Conservation (phyloP, 37 sponge, comb jelly and placozoan genomes). For the Spongilla lacustris region DNA sequence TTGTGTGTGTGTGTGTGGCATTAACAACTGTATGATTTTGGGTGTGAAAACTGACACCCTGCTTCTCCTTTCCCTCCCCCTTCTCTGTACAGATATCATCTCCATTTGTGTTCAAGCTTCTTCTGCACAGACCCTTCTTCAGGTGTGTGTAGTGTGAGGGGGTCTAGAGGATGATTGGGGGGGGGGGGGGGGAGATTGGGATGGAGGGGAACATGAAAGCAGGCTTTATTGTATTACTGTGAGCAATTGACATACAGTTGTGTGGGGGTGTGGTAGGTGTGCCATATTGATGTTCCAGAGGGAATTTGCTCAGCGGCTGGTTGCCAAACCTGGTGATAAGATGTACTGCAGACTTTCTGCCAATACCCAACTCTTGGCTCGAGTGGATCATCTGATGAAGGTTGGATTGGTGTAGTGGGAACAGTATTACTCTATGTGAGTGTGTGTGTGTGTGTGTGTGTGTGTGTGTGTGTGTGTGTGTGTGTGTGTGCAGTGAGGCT, state of each 20-base stretch:
- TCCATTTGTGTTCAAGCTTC: slow-evolving; percentile 96
- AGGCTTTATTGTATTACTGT: too few relatives aligned
- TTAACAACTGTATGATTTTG: background rate
- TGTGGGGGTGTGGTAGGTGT: slow-evolving; percentile 73
- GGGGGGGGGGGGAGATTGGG: background rate
- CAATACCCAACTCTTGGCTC: slow-evolving; percentile 95
- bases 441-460: too few relatives aligned
- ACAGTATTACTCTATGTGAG: too few relatives aligned
- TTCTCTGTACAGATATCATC: slow-evolving; percentile 74
- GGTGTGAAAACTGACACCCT: background rate
- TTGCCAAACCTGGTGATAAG: slow-evolving; percentile 96
- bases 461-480: too few relatives aligned
- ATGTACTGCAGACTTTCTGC: slow-evolving; percentile 95
- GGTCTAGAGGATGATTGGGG: too few relatives aligned
- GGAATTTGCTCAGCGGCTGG: slow-evolving; percentile 96
- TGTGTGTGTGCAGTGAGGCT: too few relatives aligned
- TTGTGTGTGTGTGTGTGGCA: background rate
- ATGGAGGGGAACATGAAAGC: background rate
- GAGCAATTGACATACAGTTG: too few relatives aligned
- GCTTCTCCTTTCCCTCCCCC: too few relatives aligned
- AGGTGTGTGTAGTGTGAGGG: slow-evolving; percentile 48
- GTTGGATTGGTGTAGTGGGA: slow-evolving; percentile 24
- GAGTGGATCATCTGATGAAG: slow-evolving; percentile 95
- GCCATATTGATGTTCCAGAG: slow-evolving; percentile 98
- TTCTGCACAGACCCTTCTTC: slow-evolving; percentile 90